These are phyloP conservation scores for Ashinkailepas kermadecensis DNA, from an alignment of 2,888 invertebrate genomes.

Conservation along the genomic window DNA sequence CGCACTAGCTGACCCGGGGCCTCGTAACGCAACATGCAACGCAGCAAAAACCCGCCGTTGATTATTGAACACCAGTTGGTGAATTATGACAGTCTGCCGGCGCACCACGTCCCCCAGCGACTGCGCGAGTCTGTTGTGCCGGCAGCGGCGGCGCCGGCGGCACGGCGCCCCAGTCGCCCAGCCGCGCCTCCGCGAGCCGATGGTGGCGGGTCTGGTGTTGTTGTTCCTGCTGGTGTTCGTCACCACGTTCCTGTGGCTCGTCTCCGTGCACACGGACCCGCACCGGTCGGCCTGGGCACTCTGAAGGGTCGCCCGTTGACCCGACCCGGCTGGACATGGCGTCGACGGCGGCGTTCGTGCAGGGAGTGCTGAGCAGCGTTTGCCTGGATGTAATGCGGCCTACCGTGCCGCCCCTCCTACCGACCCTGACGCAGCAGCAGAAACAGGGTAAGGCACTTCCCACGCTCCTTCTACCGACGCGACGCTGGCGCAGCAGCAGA, in stretches of 20 bases:
- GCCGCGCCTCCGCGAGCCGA: neutral
- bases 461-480: too few species aligned
- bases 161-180: neutral
- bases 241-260: slow-evolving; percentile 11
- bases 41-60: too few species aligned
- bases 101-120: too few species aligned
- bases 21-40: too few species aligned
- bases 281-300: neutral
- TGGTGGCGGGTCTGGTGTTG: neutral
- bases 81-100: too few species aligned
- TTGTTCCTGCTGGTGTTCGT: slow-evolving; percentile 9
- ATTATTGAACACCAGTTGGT: too few species aligned
- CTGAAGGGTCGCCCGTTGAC: too few species aligned
- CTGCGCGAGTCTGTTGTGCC: too few species aligned
- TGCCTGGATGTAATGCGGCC: neutral
- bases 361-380: neutral
- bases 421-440: neutral
- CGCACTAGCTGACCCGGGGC: too few species aligned
- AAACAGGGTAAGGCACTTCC: too few species aligned
- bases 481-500: too few species aligned
- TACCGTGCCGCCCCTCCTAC: neutral
- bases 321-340: neutral
- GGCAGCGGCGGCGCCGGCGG: too few species aligned
- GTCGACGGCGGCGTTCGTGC: neutral
- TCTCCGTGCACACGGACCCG: neutral